Base-by-base conservation (phyloP, 2,113 vertebrate genomes). In the Nansenia antarctica region DNA sequence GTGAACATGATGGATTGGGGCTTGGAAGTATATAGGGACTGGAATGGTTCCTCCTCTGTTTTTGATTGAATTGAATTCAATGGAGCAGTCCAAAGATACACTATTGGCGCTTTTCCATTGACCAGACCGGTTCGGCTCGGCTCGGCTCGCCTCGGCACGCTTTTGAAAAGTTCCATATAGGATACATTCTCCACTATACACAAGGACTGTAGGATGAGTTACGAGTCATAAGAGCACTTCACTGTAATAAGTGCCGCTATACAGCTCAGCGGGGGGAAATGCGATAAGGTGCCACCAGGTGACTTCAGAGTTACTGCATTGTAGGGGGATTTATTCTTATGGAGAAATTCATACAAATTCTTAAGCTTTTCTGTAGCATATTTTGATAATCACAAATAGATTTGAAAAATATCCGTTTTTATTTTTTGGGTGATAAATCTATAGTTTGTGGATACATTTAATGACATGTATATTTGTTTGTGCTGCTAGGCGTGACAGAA, bases 401-500 rank as follows among this genome's bases (percentile, higher is more conserved):
- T 55, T 5, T 27, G 14, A 5, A 26, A 55, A 14, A 12, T 18
- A 14, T 9, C 9, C n/a, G 8, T 18, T 20, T 9, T 1, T 2
- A 53, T 20, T 11, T 22, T 7, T 2, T 22, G 20, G 1, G 49
- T 53, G 2, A 15, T 9, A n/a, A 58, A 11, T 49, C n/a, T 55
- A 27, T 55, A 26, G 18, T 4, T 12, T 62, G 11, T 37, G 15
- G 45, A 30, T 24, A 65, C 0, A 64, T 31, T 37, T 31, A n/a
- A 47, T 58, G 12, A 9, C 3, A 30, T 2, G 18, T 58, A 11
- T 61, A 18, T 31, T 18, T 71, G 6, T 74, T 60, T 34, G 71
- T 74, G 78, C 59, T 79, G 84, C 72, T 84, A 98, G 95, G 94
- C 83, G 89, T 94, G 82, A 95, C 92, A 32, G 96, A 98, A 90